Conservation (phyloP, 2,797 vertebrate genomes). For the Linurgus olivaceus region DNA sequence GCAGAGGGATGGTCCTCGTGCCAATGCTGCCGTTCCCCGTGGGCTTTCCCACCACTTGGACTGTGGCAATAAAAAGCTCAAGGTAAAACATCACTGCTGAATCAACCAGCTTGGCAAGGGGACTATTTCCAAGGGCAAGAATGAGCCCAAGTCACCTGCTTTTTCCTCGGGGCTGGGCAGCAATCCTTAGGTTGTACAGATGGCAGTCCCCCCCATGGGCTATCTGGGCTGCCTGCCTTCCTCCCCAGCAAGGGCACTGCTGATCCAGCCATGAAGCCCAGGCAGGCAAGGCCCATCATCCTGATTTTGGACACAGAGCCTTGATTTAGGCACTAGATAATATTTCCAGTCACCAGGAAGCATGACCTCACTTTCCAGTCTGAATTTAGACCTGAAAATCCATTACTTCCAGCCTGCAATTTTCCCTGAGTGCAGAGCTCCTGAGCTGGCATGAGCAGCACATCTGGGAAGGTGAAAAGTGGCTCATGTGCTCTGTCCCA, state of each 20-base stretch:
- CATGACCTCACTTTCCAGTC: background rate
- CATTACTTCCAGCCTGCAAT: background rate
- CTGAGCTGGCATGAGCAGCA: background rate
- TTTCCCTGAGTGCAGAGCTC: background rate
- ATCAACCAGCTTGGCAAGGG: background rate
- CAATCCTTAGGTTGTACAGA: background rate
- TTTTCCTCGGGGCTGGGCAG: background rate
- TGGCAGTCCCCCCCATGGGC: background rate
- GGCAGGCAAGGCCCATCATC: background rate
- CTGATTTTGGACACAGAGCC: background rate
- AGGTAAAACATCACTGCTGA: background rate
- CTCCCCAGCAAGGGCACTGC: fast-evolving
- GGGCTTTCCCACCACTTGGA: background rate
- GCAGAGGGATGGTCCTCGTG: background rate
- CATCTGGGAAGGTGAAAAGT: background rate
- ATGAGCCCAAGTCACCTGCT: background rate
- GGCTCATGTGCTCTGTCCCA: background rate
- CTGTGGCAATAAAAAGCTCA: fast-evolving
- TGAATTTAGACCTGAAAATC: background rate
- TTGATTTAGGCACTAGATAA: background rate
- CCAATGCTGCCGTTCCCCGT: background rate
- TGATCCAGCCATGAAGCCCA: background rate
- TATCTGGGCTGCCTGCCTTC: background rate
- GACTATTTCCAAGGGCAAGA: background rate
- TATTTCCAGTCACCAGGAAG: background rate